Evolutionary conservation across 2,888 invertebrate species (phyloP).

Genomic region (Pammene aurita): DNA sequence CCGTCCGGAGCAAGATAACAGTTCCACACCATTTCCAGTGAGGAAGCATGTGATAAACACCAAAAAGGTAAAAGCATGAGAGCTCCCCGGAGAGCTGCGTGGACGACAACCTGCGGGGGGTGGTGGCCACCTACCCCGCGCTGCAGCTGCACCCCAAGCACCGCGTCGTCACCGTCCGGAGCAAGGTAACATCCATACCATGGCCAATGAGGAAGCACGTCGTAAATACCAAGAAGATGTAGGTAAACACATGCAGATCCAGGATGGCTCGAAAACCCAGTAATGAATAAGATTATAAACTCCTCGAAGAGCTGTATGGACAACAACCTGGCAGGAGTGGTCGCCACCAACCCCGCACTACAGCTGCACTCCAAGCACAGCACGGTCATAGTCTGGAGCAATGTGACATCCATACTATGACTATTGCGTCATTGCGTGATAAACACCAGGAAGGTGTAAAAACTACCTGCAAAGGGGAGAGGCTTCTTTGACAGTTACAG

Average conservation of each 20-base stretch:
- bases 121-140: constrained; percentile 77
- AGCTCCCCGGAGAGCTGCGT: constrained; percentile 78
- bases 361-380: constrained; percentile 79
- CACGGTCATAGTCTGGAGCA: constrained; percentile 74
- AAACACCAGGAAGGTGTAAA: too few relatives aligned
- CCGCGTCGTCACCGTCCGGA: constrained; percentile 74
- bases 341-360: constrained; percentile 76
- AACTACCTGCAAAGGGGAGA: too few relatives aligned
- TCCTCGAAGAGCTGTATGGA: constrained; percentile 77
- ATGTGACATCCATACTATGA: constrained; percentile 56
- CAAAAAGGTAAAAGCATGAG: too few relatives aligned
- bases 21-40: too few relatives aligned
- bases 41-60: too few relatives aligned
- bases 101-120: constrained; percentile 82
- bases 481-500: too few relatives aligned
- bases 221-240: neutral
- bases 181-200: constrained; percentile 60
- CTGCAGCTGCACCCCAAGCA: constrained; percentile 80
- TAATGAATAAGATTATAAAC: constrained; percentile 81
- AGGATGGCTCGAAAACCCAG: constrained; percentile 53
- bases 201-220: neutral
- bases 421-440: neutral
- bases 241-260: neutral
- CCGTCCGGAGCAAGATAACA: too few relatives aligned
- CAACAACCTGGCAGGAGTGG: constrained; percentile 82